Percentiles rank a stretch among this genome's conserved stretches.
These are phyloP conservation scores for Neodiprion fabricii DNA, from an alignment of 1,140 invertebrate genomes.

Conservation along the genomic window DNA sequence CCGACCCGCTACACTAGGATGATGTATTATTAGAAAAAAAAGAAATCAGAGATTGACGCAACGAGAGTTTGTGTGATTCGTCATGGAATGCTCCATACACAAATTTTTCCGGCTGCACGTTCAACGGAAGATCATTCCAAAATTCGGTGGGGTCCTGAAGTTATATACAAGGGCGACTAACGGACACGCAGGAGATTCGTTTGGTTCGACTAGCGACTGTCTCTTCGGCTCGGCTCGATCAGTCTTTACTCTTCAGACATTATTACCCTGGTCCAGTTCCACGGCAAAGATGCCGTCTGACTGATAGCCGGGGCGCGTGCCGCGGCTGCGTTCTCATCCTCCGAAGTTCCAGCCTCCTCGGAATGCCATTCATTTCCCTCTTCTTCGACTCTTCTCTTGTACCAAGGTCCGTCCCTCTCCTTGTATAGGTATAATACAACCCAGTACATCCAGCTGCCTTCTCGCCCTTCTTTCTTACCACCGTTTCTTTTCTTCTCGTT, in stretches of 20 bases:
- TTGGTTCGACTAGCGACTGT: background rate
- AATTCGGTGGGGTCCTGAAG: too few relatives aligned
- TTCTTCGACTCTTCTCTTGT: background rate
- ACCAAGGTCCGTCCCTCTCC: too few relatives aligned
- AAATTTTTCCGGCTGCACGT: too few relatives aligned
- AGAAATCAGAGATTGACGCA: too few relatives aligned
- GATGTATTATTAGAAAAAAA: too few relatives aligned
- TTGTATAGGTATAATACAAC: too few relatives aligned
- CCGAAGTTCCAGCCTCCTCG: background rate
- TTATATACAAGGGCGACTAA: background rate
- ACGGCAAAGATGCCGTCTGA: conserved; percentile 1
- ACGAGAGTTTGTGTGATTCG: too few relatives aligned
- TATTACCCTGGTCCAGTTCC: background rate
- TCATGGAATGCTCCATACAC: too few relatives aligned
- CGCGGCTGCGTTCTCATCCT: background rate
- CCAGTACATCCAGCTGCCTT: too few relatives aligned
- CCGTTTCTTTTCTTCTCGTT: background rate
- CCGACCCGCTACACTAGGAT: too few relatives aligned
- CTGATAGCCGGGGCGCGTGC: background rate
- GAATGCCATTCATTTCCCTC: conserved; percentile 3
- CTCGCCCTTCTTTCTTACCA: background rate
- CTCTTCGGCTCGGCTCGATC: background rate
- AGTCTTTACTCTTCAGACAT: conserved; percentile 4
- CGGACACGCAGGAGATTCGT: background rate
- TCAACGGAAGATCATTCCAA: too few relatives aligned